phyloP scores from a whole-genome alignment of 2,888 invertebrate genomes.

The Drosophila formosana region DNA sequence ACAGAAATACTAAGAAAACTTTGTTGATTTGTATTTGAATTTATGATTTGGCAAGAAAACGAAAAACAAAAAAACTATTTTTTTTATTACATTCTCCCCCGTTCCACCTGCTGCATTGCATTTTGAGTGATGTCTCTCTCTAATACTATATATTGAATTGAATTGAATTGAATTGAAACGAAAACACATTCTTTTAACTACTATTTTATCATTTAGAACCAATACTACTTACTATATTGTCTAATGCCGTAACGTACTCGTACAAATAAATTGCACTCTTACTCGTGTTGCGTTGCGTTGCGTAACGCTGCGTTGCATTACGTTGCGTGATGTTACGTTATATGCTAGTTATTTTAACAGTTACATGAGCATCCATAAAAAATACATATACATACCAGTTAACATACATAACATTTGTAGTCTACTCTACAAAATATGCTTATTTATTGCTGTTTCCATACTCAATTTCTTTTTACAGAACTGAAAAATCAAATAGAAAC shows the following conservation, averaged over 20 bases:
- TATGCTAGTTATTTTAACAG: slow-evolving; percentile 41
- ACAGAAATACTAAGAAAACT: slow-evolving; percentile 15
- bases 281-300: slow-evolving; percentile 29
- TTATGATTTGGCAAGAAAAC: slow-evolving; percentile 28
- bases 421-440: slow-evolving; percentile 85
- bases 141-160: slow-evolving; percentile 10
- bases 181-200: slow-evolving; percentile 18
- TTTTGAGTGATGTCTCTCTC: slow-evolving; percentile 50
- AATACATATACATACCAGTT: slow-evolving; percentile 65
- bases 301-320: slow-evolving; percentile 28
- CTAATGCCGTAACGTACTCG: slow-evolving; percentile 33
- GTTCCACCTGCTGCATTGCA: slow-evolving; percentile 40
- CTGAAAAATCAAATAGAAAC: slow-evolving; percentile 98
- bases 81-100: slow-evolving; percentile 3
- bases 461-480: slow-evolving; percentile 90
- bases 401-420: slow-evolving; percentile 82
- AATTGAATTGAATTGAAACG: slow-evolving; percentile 14
- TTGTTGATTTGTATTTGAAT: slow-evolving; percentile 21
- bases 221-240: slow-evolving; percentile 7
- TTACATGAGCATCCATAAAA: slow-evolving; percentile 56
- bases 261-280: slow-evolving; percentile 45
- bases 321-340: slow-evolving; percentile 40
- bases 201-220: slow-evolving; percentile 20
- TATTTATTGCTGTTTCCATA: slow-evolving; percentile 86
- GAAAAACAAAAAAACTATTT: background rate